Evolutionary conservation across 1,140 invertebrate genomes (phyloP).

Genomic region (Nasonia giraulti): DNA sequence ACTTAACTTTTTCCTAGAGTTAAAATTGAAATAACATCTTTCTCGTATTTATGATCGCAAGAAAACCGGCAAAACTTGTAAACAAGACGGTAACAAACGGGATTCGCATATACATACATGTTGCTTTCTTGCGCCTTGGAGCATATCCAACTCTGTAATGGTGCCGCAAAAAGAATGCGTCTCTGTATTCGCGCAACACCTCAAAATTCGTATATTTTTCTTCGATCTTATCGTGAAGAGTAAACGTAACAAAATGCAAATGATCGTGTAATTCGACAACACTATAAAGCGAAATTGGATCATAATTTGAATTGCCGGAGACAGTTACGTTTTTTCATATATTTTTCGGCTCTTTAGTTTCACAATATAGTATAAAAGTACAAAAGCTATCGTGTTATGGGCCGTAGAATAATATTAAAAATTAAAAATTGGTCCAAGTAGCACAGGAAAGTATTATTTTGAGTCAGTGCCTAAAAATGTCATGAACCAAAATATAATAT

Average conservation of each 20-base stretch:
- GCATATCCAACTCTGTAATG: constrained; percentile 48
- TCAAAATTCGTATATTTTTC: not conserved
- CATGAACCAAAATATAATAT: too few species aligned
- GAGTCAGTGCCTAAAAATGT: too few species aligned
- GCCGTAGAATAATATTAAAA: too few species aligned
- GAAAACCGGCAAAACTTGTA: constrained; percentile 5
- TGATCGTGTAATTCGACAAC: too few species aligned
- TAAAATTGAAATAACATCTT: not conserved
- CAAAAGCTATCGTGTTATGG: too few species aligned
- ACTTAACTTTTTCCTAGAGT: not conserved
- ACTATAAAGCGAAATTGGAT: too few species aligned
- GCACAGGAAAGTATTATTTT: too few species aligned
- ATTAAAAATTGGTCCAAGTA: too few species aligned
- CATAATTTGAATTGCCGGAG: too few species aligned
- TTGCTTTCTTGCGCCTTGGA: constrained; percentile 48
- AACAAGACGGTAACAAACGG: constrained; percentile 49
- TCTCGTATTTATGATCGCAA: not conserved
- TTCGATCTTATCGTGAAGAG: not conserved
- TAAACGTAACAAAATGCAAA: not conserved
- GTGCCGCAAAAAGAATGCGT: constrained; percentile 46
- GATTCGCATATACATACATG: constrained; percentile 45
- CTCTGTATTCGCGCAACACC: constrained; percentile 11
- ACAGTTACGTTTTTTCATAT: too few species aligned
- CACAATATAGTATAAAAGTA: too few species aligned
- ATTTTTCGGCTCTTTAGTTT: too few species aligned